phyloP scores from a whole-genome alignment of 2,797 vertebrate genomes.

The Eulemur albifrons region DNA sequence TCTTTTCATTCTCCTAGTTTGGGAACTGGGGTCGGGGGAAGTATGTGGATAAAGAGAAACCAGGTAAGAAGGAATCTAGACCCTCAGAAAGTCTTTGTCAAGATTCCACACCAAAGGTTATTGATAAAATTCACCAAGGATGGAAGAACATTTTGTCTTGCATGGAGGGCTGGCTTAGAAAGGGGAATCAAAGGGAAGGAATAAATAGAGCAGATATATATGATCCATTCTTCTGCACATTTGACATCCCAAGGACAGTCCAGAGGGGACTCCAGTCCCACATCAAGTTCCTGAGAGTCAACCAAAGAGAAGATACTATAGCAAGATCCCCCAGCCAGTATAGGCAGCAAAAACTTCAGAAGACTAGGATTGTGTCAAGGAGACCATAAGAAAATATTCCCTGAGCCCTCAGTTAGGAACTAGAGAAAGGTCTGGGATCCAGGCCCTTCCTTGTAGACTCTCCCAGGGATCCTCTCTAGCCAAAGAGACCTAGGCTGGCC shows the following conservation, averaged over 20 bases:
- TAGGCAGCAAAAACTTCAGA: neutral
- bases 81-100: slow-evolving; percentile 25
- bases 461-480: neutral
- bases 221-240: neutral
- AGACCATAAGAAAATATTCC: neutral
- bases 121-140: slow-evolving; percentile 28
- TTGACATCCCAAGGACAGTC: neutral
- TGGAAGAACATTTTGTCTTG: slow-evolving; percentile 41
- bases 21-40: neutral
- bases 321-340: neutral
- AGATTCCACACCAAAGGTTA: slow-evolving; percentile 15
- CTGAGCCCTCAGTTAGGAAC: neutral
- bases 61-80: slow-evolving; percentile 10
- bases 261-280: neutral
- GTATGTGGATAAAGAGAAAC: neutral
- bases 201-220: neutral
- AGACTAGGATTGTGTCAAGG: neutral
- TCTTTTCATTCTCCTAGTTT: slow-evolving; percentile 44
- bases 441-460: neutral
- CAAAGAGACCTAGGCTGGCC: neutral
- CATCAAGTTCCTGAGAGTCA: neutral
- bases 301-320: neutral
- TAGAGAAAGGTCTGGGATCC: neutral
- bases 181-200: slow-evolving; percentile 1
- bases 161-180: neutral